A percentile compares a stretch with the other conserved stretches of the same genome.
phyloP scores from a whole-genome alignment of 2,797 vertebrate genomes.

The Chelon auratus region DNA sequence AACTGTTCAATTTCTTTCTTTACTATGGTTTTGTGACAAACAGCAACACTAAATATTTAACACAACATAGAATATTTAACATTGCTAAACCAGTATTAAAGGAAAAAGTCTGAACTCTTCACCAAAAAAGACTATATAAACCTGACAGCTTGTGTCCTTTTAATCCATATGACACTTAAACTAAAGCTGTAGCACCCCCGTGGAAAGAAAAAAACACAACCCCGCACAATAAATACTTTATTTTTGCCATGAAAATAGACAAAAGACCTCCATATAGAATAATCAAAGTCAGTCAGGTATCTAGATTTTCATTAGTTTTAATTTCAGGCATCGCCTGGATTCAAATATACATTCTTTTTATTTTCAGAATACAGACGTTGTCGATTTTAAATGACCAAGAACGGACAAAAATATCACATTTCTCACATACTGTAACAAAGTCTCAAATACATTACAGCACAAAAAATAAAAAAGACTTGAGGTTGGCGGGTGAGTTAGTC shows the following conservation, averaged over 20 bases:
- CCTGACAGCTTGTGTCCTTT: no score
- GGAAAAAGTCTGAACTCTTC: no score
- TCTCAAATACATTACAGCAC: slow-evolving; percentile 68
- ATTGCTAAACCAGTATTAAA: no score
- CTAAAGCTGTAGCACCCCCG: background rate
- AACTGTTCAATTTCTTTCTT: no score
- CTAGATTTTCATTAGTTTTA: slow-evolving; percentile 30
- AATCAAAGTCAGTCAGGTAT: slow-evolving; percentile 21
- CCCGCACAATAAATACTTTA: slow-evolving; percentile 84
- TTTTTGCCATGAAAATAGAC: slow-evolving; percentile 83
- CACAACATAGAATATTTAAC: no score
- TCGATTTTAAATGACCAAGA: slow-evolving; percentile 53
- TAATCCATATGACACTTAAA: background rate
- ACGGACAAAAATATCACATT: slow-evolving; percentile 45
- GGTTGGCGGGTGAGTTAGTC: slow-evolving; percentile 23
- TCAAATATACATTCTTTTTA: slow-evolving; percentile 54
- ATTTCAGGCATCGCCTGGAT: slow-evolving; percentile 19
- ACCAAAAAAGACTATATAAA: no score
- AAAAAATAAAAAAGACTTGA: slow-evolving; percentile 66
- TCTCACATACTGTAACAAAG: slow-evolving; percentile 55
- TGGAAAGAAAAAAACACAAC: slow-evolving; percentile 28
- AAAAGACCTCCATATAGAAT: slow-evolving; percentile 67
- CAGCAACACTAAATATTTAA: no score
- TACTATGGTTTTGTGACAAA: no score
- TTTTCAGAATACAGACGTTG: slow-evolving; percentile 33